phyloP scores from a whole-genome alignment of 2,797 vertebrate species.

The Acropternis orthonyx region DNA sequence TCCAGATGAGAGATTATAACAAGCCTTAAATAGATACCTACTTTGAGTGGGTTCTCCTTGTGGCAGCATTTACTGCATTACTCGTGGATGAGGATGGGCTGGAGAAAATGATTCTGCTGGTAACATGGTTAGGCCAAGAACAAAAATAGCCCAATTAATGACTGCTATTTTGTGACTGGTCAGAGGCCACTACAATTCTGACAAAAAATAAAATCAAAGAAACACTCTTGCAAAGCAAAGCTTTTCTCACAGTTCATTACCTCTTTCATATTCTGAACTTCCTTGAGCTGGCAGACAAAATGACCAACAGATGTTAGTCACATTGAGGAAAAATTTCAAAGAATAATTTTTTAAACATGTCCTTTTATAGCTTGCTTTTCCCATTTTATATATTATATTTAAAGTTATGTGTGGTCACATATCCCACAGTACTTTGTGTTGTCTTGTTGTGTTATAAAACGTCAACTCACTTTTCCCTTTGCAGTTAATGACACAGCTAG shows the following conservation, averaged over 20 bases:
- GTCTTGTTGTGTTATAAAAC: not conserved
- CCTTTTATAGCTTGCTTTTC: slow-evolving; percentile 18
- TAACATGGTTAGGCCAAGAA: not conserved
- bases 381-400: not conserved
- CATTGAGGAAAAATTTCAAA: slow-evolving; percentile 9
- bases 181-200: not conserved
- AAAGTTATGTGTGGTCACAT: not conserved
- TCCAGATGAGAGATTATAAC: not conserved
- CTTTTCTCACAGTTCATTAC: slow-evolving; percentile 61
- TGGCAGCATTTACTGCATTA: not conserved
- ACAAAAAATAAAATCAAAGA: slow-evolving; percentile 23
- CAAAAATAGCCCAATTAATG: not conserved
- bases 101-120: not conserved
- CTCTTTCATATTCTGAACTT: slow-evolving; percentile 46
- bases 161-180: not conserved
- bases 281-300: slow-evolving; percentile 11
- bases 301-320: slow-evolving; percentile 56
- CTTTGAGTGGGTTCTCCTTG: not conserved
- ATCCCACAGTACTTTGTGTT: not conserved
- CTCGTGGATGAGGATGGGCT: not conserved
- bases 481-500: not conserved
- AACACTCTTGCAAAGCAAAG: slow-evolving; percentile 7
- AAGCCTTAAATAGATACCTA: not conserved
- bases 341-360: slow-evolving; percentile 44
- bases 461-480: not conserved